Conservation (phyloP, 2,888 invertebrate genomes). For the Argyra leucocephala region DNA sequence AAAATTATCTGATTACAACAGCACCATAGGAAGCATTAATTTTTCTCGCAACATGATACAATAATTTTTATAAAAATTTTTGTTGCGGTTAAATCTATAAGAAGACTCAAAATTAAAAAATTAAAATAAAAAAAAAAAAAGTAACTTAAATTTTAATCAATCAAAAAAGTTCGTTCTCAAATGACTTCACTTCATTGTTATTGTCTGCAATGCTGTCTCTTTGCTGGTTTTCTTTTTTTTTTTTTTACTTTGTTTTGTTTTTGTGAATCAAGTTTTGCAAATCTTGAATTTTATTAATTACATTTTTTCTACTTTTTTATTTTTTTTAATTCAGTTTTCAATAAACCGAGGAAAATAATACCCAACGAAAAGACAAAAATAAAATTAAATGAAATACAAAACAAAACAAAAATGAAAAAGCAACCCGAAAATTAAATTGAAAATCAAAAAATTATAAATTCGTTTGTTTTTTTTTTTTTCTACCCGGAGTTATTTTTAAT, state of each 20-base stretch:
- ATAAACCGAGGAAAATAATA: neutral
- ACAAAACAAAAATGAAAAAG: neutral
- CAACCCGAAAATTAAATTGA: neutral
- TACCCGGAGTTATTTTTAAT: neutral
- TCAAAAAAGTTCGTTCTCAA: neutral
- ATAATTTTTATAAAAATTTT: neutral
- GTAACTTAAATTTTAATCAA: neutral
- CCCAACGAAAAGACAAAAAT: neutral
- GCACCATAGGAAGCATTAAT: neutral
- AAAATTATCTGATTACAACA: neutral
- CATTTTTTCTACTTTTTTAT: neutral
- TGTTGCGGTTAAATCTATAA: neutral
- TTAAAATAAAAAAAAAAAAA: too few species aligned
- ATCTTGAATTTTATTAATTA: neutral
- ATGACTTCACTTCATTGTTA: neutral
- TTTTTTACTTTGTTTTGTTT: neutral
- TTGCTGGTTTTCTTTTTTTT: neutral
- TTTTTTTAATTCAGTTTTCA: too few species aligned
- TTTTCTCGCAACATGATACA: neutral
- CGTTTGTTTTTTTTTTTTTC: neutral
- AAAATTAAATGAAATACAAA: neutral
- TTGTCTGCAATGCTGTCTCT: neutral
- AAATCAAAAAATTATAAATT: conserved; percentile 1
- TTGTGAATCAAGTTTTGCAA: neutral
- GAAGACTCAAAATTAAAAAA: neutral